phyloP scores from a whole-genome alignment of 2,888 invertebrate genomes.

The Alloplasta piceator region DNA sequence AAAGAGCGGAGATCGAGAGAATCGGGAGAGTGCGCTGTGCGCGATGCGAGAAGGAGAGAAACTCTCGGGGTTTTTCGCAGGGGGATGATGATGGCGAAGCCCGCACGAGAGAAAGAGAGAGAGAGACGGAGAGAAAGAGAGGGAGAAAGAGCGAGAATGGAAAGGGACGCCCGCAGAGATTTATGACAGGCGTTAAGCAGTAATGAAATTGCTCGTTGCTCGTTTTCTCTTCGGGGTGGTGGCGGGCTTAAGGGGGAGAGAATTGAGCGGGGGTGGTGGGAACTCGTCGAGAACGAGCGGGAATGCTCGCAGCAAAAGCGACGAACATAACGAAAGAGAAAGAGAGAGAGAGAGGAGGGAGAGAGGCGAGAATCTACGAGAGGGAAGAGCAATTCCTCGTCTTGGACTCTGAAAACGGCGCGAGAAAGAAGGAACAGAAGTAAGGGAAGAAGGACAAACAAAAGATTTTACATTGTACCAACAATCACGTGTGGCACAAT shows the following conservation, averaged over 20 bases:
- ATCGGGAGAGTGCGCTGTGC: constrained; percentile 45
- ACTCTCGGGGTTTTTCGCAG: constrained; percentile 62
- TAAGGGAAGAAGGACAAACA: constrained; percentile 56
- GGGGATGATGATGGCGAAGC: constrained; percentile 56
- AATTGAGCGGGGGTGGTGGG: constrained; percentile 70
- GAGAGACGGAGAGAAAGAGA: constrained; percentile 57
- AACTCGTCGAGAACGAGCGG: constrained; percentile 69
- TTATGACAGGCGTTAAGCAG: constrained; percentile 84
- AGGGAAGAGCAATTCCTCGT: constrained; percentile 20
- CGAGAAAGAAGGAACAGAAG: constrained; percentile 48
- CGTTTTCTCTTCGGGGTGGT: constrained; percentile 74
- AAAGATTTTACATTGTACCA: constrained; percentile 72
- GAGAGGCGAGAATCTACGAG: constrained; percentile 35
- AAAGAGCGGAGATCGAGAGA: constrained; percentile 57
- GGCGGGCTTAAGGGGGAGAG: constrained; percentile 68
- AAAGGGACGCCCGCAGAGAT: constrained; percentile 81
- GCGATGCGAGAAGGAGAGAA: constrained; percentile 48
- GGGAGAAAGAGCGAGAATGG: constrained; percentile 60
- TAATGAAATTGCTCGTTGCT: constrained; percentile 85
- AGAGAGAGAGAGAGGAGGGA: constrained; percentile 18
- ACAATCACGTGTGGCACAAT: constrained; percentile 81
- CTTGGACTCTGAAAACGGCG: not conserved
- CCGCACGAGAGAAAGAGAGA: constrained; percentile 64
- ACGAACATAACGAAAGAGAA: constrained; percentile 19
- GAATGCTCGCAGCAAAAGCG: constrained; percentile 53